phyloP scores from a whole-genome alignment of 2,113 vertebrate species.

The Apeltes quadracus region DNA sequence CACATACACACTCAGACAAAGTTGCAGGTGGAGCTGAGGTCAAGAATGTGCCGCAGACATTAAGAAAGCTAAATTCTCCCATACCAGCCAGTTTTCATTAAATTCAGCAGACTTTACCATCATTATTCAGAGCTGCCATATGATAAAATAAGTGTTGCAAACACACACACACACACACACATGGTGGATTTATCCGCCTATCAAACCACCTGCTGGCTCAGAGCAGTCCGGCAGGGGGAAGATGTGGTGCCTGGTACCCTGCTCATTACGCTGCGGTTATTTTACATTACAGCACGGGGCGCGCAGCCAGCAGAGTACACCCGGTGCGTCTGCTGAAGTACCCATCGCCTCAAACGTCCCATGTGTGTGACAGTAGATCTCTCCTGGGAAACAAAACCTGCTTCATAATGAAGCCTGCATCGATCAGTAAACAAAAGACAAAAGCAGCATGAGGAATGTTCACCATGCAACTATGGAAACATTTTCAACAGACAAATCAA shows the following conservation, averaged over 20 bases:
- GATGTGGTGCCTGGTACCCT: slow-evolving; percentile 79
- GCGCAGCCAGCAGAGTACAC: slow-evolving; percentile 34
- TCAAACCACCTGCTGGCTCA: slow-evolving; percentile 58
- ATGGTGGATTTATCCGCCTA: slow-evolving; percentile 67
- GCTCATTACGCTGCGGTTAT: slow-evolving; percentile 63
- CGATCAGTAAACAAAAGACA: background rate
- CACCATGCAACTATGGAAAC: background rate
- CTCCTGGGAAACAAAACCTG: background rate
- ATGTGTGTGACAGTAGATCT: slow-evolving; percentile 4
- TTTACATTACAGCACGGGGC: slow-evolving; percentile 57
- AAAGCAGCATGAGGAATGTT: background rate
- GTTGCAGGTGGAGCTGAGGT: slow-evolving; percentile 4
- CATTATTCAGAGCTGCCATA: slow-evolving; percentile 49
- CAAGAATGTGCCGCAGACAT: slow-evolving; percentile 34
- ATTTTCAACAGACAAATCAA: background rate
- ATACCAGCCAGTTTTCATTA: slow-evolving; percentile 45
- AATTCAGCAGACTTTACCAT: slow-evolving; percentile 43
- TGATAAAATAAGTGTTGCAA: slow-evolving; percentile 33
- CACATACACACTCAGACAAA: background rate
- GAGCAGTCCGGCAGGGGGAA: slow-evolving; percentile 35
- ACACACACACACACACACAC: slow-evolving; percentile 25
- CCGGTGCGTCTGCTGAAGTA: no score
- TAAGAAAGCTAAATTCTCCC: slow-evolving; percentile 24
- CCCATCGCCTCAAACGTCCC: background rate
- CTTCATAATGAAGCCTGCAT: background rate